phyloP scores from a whole-genome alignment of 2,888 invertebrate genomes.

The Nomada goodeniana region DNA sequence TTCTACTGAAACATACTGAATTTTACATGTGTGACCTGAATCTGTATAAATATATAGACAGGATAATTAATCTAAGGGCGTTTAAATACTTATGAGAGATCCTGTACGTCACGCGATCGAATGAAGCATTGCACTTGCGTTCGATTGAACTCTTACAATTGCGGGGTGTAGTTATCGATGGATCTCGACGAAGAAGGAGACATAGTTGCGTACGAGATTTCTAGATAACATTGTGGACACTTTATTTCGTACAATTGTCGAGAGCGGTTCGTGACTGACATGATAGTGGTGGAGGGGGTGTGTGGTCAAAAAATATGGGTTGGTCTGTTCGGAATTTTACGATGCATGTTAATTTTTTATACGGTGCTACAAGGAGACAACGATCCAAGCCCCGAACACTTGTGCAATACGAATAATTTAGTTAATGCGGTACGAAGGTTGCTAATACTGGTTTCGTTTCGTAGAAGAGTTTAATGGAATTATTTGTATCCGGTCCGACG shows the following conservation, averaged over 20 bases:
- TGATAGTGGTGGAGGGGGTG: neutral
- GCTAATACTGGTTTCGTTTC: slow-evolving; percentile 22
- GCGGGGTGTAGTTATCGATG: neutral
- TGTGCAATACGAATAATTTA: slow-evolving; percentile 4
- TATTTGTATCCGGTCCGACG: slow-evolving; percentile 30
- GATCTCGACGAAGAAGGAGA: neutral
- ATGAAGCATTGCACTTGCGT: neutral
- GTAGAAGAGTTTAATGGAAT: slow-evolving; percentile 4
- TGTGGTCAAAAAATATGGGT: neutral
- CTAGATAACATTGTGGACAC: neutral
- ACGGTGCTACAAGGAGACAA: neutral
- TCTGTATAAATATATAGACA: no score
- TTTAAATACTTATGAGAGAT: neutral
- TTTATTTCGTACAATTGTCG: neutral
- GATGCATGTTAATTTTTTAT: neutral
- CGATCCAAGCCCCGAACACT: neutral
- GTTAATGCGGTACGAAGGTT: slow-evolving; percentile 15
- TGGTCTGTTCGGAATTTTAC: neutral
- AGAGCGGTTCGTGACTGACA: neutral
- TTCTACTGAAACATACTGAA: no score
- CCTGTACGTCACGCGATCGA: neutral
- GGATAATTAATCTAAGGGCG: no score
- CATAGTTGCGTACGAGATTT: neutral
- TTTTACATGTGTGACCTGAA: no score
- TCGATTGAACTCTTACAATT: neutral